phyloP scores from a whole-genome alignment of 2,888 invertebrate genomes.

The Apodemia mormo region DNA sequence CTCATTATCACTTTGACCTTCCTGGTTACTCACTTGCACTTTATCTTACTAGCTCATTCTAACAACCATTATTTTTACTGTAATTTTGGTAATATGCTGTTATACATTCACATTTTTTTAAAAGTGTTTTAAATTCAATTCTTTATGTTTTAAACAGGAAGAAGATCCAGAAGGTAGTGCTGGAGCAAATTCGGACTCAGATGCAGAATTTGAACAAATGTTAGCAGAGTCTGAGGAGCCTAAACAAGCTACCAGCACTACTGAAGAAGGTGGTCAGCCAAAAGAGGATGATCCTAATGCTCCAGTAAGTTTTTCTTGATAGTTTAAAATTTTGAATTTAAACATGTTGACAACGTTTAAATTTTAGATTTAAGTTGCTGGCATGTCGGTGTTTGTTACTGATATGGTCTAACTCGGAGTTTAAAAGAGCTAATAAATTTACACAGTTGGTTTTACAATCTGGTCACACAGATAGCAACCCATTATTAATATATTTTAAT shows the following conservation, averaged over 20 bases:
- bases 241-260: constrained; percentile 60
- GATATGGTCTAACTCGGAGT: neutral
- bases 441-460: no score
- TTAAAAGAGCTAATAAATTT: no score
- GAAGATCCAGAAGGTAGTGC: constrained; percentile 90
- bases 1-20: no score
- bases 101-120: no score
- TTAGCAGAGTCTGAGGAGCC: constrained; percentile 94
- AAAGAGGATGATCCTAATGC: constrained; percentile 63
- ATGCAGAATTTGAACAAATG: constrained; percentile 99
- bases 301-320: constrained; percentile 46
- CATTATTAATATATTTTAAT: no score
- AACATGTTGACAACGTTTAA: neutral
- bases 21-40: no score
- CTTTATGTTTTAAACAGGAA: constrained; percentile 72
- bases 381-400: neutral
- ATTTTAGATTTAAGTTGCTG: no score
- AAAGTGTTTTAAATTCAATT: neutral
- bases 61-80: no score
- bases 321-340: neutral
- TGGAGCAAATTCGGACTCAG: constrained; percentile 94
- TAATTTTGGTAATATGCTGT: no score
- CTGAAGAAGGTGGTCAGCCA: constrained; percentile 52
- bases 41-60: no score
- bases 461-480: no score